Conservation (phyloP, 2,888 invertebrate genomes). For the Chymomyza procnemis region DNA sequence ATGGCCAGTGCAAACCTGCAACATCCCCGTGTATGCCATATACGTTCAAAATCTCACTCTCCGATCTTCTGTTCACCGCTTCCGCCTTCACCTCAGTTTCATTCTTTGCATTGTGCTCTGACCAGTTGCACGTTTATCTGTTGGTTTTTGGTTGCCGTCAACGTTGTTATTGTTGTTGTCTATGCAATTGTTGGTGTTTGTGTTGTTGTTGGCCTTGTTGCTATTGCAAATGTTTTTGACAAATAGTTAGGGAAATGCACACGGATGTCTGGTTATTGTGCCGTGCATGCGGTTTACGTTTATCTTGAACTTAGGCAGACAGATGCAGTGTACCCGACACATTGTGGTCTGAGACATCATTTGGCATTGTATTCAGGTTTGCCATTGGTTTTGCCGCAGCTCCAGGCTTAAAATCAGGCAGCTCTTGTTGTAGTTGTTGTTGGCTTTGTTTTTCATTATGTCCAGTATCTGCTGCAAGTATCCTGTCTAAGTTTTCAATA, state of each 20-base stretch:
- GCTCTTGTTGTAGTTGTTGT: slow-evolving; percentile 61
- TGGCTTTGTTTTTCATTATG: slow-evolving; percentile 11
- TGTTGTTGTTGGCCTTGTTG: slow-evolving; percentile 15
- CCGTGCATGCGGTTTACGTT: slow-evolving; percentile 71
- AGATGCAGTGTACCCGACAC: slow-evolving; percentile 39
- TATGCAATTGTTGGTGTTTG: not conserved
- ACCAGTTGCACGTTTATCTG: slow-evolving; percentile 19
- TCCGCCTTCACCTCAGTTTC: not conserved
- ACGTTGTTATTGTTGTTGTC: not conserved
- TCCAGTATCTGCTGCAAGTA: slow-evolving; percentile 30
- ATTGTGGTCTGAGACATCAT: slow-evolving; percentile 64
- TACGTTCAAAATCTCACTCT: slow-evolving; percentile 6
- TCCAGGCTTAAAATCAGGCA: slow-evolving; percentile 43
- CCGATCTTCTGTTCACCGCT: slow-evolving; percentile 15
- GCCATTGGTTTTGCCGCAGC: slow-evolving; percentile 21
- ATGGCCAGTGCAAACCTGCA: slow-evolving; percentile 58
- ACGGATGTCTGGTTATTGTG: slow-evolving; percentile 72
- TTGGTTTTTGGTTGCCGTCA: slow-evolving; percentile 53
- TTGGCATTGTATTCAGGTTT: slow-evolving; percentile 46
- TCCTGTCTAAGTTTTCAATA: slow-evolving; percentile 51
- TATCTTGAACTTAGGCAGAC: slow-evolving; percentile 71
- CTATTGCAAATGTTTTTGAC: slow-evolving; percentile 69
- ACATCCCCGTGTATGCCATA: slow-evolving; percentile 20
- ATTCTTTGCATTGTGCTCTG: slow-evolving; percentile 2
- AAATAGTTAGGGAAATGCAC: slow-evolving; percentile 72